These are phyloP conservation scores for Heliothis subflexa DNA, from an alignment of 1,140 invertebrate genomes.

Conservation along the genomic window DNA sequence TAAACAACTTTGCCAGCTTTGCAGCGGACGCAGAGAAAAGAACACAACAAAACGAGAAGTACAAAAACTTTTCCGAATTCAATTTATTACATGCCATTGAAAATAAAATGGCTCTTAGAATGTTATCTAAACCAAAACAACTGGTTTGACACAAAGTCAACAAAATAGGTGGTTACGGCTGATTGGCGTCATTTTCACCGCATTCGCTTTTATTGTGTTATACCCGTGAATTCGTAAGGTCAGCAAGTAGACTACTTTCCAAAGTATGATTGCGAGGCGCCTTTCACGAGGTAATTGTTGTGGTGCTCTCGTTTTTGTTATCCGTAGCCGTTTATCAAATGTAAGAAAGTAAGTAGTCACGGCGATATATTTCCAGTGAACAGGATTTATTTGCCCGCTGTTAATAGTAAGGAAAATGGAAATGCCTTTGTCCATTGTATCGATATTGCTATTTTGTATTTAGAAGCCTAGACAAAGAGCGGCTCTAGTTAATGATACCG, in stretches of 20 bases:
- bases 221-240: slow-evolving; percentile 69
- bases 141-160: slow-evolving; percentile 13
- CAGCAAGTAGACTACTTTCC: slow-evolving; percentile 76
- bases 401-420: slow-evolving; percentile 36
- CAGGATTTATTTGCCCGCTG: slow-evolving; percentile 30
- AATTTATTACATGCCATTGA: neutral
- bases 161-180: slow-evolving; percentile 39
- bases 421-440: slow-evolving; percentile 31
- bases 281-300: slow-evolving; percentile 80
- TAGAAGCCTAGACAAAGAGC: slow-evolving; percentile 4
- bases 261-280: slow-evolving; percentile 68
- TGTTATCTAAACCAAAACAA: slow-evolving; percentile 30
- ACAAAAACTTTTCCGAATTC: neutral
- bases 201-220: slow-evolving; percentile 47
- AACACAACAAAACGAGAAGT: neutral
- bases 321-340: slow-evolving; percentile 66
- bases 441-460: neutral
- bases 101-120: neutral
- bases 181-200: slow-evolving; percentile 49
- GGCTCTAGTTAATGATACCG: neutral
- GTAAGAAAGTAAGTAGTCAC: slow-evolving; percentile 62
- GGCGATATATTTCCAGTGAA: slow-evolving; percentile 15
- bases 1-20: neutral
- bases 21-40: neutral
- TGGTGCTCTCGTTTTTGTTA: slow-evolving; percentile 76